These are phyloP conservation scores for Heliopora coerulea DNA, from an alignment of 92 coral and sea anemone genomes.

Conservation along the genomic window DNA sequence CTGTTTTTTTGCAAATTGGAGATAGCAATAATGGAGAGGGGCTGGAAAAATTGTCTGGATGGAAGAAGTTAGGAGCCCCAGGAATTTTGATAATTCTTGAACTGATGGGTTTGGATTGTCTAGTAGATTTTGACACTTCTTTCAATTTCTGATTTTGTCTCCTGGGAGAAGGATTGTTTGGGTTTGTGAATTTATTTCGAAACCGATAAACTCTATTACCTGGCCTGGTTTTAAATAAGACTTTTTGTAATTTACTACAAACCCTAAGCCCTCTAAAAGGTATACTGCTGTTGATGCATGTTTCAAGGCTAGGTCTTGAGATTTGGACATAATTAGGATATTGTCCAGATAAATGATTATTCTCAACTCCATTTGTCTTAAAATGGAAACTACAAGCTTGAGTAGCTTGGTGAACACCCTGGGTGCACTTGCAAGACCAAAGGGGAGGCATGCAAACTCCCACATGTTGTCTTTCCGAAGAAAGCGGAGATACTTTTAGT, in stretches of 20 bases:
- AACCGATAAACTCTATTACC: constrained; percentile 22
- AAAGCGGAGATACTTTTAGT: constrained; percentile 34
- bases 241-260: constrained; percentile 22
- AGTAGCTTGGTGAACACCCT: constrained; percentile 31
- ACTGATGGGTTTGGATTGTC: constrained; percentile 36
- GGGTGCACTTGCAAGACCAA: constrained; percentile 36
- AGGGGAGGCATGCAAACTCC: constrained; percentile 27
- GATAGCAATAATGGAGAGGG: constrained; percentile 51
- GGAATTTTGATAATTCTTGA: constrained; percentile 51
- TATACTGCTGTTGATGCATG: constrained; percentile 14
- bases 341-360: constrained; percentile 22
- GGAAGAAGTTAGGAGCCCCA: constrained; percentile 55
- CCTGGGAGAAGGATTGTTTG: constrained; percentile 35
- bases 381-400: constrained; percentile 15
- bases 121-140: constrained; percentile 35
- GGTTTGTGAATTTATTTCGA: constrained; percentile 5
- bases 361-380: constrained; percentile 18
- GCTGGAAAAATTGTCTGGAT: constrained; percentile 52
- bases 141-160: constrained; percentile 46
- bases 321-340: constrained; percentile 27
- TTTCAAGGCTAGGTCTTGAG: constrained; percentile 17
- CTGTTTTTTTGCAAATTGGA: constrained; percentile 51
- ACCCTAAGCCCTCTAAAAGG: constrained; percentile 21
- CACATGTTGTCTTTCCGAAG: constrained; percentile 28
- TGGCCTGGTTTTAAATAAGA: neutral